A percentile compares a stretch with the other conserved stretches of the same genome.
Evolutionary conservation across 2,797 vertebrate species (phyloP).

Genomic region (Melanotaenia boesemani): DNA sequence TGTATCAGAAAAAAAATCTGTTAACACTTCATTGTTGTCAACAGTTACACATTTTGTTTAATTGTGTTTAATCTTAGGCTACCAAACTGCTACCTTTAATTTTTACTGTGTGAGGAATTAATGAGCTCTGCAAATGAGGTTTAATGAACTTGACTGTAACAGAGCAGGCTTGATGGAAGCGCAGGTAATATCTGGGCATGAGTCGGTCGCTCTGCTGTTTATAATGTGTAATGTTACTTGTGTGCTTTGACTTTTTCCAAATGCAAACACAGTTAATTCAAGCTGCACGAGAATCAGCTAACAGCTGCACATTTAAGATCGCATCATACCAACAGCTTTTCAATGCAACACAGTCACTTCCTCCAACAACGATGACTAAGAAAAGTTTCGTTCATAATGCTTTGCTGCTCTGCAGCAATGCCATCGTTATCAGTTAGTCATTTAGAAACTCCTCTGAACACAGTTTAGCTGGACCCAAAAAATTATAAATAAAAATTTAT

Average conservation of each 20-base stretch:
- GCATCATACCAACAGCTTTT: conserved; percentile 23
- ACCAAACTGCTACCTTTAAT: conserved; percentile 25
- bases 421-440: conserved; percentile 36
- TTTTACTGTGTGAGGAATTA: conserved; percentile 42
- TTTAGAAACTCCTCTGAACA: conserved; percentile 8
- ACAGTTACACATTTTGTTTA: conserved; percentile 38
- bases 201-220: conserved; percentile 4
- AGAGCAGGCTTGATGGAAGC: conserved; percentile 15
- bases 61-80: conserved; percentile 22
- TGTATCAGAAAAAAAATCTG: conserved; percentile 12
- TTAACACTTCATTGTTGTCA: conserved; percentile 25
- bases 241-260: conserved; percentile 9
- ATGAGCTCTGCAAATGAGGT: conserved; percentile 52
- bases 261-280: conserved; percentile 15
- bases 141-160: conserved; percentile 22
- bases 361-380: conserved; percentile 55
- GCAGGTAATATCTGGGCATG: conserved; percentile 27
- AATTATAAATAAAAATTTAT: too few relatives aligned
- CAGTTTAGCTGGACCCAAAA: too few relatives aligned
- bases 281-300: not conserved
- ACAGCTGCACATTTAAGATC: conserved; percentile 20
- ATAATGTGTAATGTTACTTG: not conserved
- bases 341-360: conserved; percentile 51
- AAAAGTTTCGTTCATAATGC: conserved; percentile 46
- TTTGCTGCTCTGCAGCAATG: conserved; percentile 31